Evolutionary conservation across 2,888 invertebrate species (phyloP), one percentile per base, ranked within the genome.

Genomic region (Parasteatoda lunata): DNA sequence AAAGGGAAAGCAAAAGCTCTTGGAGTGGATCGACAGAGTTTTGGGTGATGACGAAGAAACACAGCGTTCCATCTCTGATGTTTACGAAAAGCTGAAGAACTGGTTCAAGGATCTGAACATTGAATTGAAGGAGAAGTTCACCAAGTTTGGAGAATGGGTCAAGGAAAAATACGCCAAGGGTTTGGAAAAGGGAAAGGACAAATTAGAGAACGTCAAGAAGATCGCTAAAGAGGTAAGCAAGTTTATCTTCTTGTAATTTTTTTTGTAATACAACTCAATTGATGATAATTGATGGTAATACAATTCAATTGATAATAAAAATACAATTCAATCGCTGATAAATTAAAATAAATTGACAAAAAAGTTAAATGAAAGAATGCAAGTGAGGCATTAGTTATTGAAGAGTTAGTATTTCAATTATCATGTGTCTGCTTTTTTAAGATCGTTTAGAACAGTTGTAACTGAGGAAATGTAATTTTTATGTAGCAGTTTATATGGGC

Each of bases 11-110:
- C 13, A 77, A 9, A 81, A 73, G 64, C 81, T 87, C 64, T 15
- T 87, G n/a, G 77, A 82, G 13, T 73, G 76, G 48, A 87, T 87
- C 69, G 86, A 87, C 72, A 54, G 77, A 30, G 6, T 87, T 11
- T 47, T 87, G 4, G 81, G 15, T 6, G 70, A 51, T 0, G 13
- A 9, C 9, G 72, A 72, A 3, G 48, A 72, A 8, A 5, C 65
- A 49, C 54, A 76, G 15, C 64, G 77, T 9, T 77, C 83, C 30
- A 45, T 88, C 30, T 71, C 73, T 51, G 84, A 84, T 3, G 30
- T 84, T 11, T 84, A 70, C 69, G 78, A 88, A 13, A 79, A 70
- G 51, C 30, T 88, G 30, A 88, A 80, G 71, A 71, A 88, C 48
- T 82, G 47, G 52, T 79, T 83, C 70, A 68, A 79, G 73, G 69